Conservation (phyloP, 2,888 invertebrate genomes). For the Melipona bicolor region DNA sequence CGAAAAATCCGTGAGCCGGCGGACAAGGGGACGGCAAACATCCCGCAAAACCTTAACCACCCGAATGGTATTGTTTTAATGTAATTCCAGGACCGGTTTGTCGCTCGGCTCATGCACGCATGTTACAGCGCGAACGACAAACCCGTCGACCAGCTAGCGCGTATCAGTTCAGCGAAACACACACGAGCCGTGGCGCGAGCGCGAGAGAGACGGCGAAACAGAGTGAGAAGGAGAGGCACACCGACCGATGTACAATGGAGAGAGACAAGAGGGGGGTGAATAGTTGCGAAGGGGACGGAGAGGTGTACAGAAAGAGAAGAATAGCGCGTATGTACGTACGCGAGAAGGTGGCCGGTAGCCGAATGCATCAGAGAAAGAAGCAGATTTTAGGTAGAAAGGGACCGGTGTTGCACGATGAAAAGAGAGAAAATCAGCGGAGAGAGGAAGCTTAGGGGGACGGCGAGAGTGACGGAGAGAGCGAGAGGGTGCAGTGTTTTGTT, state of each 20-base stretch:
- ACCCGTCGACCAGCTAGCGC: conserved; percentile 68
- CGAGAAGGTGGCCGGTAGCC: not conserved
- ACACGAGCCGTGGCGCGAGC: not conserved
- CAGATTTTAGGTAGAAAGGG: conserved; percentile 20
- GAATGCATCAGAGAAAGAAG: conserved; percentile 18
- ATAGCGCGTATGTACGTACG: not conserved
- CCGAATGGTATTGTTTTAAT: conserved; percentile 75
- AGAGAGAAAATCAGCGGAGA: conserved; percentile 9
- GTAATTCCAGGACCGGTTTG: conserved; percentile 76
- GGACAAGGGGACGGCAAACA: conserved; percentile 51
- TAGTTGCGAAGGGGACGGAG: conserved; percentile 33
- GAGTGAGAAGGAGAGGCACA: not conserved
- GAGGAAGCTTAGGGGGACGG: not conserved
- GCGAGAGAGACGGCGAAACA: not conserved
- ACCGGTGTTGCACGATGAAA: not conserved
- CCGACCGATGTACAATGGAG: conserved; percentile 3
- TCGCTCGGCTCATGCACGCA: conserved; percentile 69
- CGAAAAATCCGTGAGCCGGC: conserved; percentile 41
- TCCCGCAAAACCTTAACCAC: conserved; percentile 70
- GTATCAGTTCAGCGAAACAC: conserved; percentile 23
- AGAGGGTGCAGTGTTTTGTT: conserved; percentile 79
- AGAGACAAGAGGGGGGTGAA: conserved; percentile 17
- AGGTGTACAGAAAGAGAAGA: conserved; percentile 48
- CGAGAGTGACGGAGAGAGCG: conserved; percentile 47
- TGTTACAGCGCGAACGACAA: conserved; percentile 75